Conservation (phyloP, 2,888 invertebrate species). For the Drosophila atripex region DNA sequence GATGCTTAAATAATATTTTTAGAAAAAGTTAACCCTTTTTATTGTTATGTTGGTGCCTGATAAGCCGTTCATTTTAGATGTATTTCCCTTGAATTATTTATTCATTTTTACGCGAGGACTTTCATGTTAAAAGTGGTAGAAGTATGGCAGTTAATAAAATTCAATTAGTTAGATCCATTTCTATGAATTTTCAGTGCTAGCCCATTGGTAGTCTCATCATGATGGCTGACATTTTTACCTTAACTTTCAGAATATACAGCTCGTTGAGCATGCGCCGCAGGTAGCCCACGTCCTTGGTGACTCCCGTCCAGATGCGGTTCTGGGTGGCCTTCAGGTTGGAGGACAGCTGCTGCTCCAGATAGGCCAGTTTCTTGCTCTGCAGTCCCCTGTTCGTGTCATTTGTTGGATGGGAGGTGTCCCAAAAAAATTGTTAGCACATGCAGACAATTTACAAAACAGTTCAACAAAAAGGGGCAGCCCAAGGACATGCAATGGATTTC, state of each 20-base stretch:
- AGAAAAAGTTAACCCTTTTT: too few relatives aligned
- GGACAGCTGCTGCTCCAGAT: constrained; percentile 90
- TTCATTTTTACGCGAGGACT: too few relatives aligned
- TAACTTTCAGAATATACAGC: constrained; percentile 91
- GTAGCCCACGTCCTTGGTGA: constrained; percentile 90
- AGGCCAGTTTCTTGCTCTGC: constrained; percentile 89
- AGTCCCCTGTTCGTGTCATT: constrained; percentile 79
- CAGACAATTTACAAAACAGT: constrained; percentile 28
- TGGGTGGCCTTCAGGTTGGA: constrained; percentile 91
- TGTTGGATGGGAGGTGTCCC: constrained; percentile 11
- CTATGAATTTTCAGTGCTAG: constrained; percentile 9
- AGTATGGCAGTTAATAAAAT: too few relatives aligned
- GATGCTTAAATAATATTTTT: too few relatives aligned
- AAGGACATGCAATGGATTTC: constrained; percentile 21
- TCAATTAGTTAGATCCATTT: not conserved
- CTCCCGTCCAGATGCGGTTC: constrained; percentile 90
- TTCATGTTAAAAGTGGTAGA: too few relatives aligned
- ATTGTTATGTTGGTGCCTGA: too few relatives aligned
- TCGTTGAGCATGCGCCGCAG: constrained; percentile 91
- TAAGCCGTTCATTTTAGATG: too few relatives aligned
- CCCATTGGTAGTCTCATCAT: constrained; percentile 7
- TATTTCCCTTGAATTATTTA: not conserved
- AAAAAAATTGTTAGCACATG: constrained; percentile 31
- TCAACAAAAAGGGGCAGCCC: constrained; percentile 16
- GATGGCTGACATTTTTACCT: constrained; percentile 85